Base-by-base conservation (phyloP, 2,113 vertebrate species). In the Ceratotherium simum region DNA sequence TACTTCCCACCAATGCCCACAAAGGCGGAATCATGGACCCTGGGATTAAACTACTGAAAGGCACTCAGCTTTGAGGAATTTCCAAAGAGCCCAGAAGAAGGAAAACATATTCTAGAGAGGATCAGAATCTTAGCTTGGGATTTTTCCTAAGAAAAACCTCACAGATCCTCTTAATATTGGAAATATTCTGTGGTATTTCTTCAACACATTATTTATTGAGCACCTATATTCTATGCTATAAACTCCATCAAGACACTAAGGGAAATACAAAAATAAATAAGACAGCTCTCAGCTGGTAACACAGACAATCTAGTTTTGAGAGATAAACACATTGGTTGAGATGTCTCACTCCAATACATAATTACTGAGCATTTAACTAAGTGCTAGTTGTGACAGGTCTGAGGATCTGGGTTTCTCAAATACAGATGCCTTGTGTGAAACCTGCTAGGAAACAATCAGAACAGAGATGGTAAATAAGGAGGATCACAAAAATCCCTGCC, bases 131-230 rank as follows among this genome's bases (percentile, higher is more conserved):
- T 78, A 90, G n/a, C 36, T 72, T 92, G 36, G 64, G 73, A 65
- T 79, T 92, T 90, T 92, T 78, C 27, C 56, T 90, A 73, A 70
- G 76, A 78, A 79, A 95, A 84, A 73, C 36, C 6, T 85, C 46
- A 65, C 31, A 48, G 64, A 94, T 67, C 11, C 46, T 39, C 67
- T 79, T 79, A 70, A 86, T 51, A 78, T 7, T 62, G 42, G 27
- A 72, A 72, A 86, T 64, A 62, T n/a, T 79, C 80, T 85, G 39
- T 51, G 31, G 25, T 39, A 62, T 10, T 73, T 82, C 85, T 73
- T 90, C 78, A 82, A 65, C 4, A 69, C 1, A 0, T 72, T 72
- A 62, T 27, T 86, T 86, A 70, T 17, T 79, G 29, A 64, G 27
- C 42, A 79, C 72, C 33, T 84, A 48, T 42, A 79, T 62, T 86